These are phyloP conservation scores for Megaceryle maxima DNA, from an alignment of 2,113 vertebrate species.

Conservation along the genomic window DNA sequence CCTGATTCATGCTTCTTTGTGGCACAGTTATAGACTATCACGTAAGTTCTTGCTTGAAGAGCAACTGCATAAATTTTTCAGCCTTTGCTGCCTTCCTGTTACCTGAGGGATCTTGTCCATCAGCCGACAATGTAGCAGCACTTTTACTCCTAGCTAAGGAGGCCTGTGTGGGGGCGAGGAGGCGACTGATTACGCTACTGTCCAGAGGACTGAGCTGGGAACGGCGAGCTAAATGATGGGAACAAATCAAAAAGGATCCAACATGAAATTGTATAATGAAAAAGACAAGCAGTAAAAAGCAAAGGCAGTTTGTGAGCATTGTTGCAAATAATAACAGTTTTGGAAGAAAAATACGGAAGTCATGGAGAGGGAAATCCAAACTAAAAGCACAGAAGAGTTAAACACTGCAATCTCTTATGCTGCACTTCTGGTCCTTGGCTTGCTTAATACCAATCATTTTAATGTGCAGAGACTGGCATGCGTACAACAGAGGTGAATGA, in stretches of 20 bases:
- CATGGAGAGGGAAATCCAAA: background rate
- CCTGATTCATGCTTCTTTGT: background rate
- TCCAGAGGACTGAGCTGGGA: constrained; percentile 80
- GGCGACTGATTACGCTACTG: constrained; percentile 86
- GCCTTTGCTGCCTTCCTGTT: constrained; percentile 69
- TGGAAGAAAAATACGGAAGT: background rate
- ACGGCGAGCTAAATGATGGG: constrained; percentile 79
- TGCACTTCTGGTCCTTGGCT: background rate
- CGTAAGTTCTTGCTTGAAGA: background rate
- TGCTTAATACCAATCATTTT: background rate
- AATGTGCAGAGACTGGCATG: background rate
- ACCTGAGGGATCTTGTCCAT: constrained; percentile 88
- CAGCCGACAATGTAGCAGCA: constrained; percentile 82
- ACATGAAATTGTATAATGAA: constrained; percentile 43
- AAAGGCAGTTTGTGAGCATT: background rate
- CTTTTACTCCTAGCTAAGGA: constrained; percentile 95
- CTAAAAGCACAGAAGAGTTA: background rate
- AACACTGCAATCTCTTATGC: background rate
- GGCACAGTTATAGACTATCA: background rate
- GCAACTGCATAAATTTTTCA: background rate
- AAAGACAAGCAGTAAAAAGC: constrained; percentile 48
- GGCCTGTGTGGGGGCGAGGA: constrained; percentile 89
- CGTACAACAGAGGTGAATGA: background rate
- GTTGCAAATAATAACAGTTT: background rate
- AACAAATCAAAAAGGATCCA: constrained; percentile 76